A percentile compares a stretch with the other conserved stretches of the same genome.
Evolutionary conservation across 1,140 invertebrate species (phyloP).

Genomic region (Drosophila dunni): DNA sequence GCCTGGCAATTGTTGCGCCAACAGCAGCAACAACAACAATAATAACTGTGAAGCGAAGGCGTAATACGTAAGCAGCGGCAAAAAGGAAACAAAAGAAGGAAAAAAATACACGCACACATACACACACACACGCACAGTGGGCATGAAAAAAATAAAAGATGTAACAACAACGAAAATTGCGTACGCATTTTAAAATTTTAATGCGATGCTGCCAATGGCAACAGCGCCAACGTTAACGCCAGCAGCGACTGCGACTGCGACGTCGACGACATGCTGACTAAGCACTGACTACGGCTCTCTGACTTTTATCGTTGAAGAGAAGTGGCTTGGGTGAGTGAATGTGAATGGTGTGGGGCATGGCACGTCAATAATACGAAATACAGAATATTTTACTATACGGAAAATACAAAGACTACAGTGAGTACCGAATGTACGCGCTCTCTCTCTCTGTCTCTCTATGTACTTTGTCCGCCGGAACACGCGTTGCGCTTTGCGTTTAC

Average conservation of each 20-base stretch:
- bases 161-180: slow-evolving; percentile 40
- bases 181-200: slow-evolving; percentile 74
- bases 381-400: slow-evolving; percentile 1
- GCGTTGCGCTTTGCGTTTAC: background rate
- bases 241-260: slow-evolving; percentile 30
- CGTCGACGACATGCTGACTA: slow-evolving; percentile 42
- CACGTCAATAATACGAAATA: slow-evolving; percentile 48
- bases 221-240: slow-evolving; percentile 30
- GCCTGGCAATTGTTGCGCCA: slow-evolving; percentile 54
- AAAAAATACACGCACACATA: background rate
- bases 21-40: slow-evolving; percentile 21
- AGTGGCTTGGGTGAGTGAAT: too few species aligned
- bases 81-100: slow-evolving; percentile 6
- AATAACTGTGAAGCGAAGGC: slow-evolving; percentile 22
- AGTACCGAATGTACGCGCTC: slow-evolving; percentile 11
- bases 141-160: slow-evolving; percentile 20
- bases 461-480: slow-evolving; percentile 23
- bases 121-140: slow-evolving; percentile 7
- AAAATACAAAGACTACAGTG: background rate
- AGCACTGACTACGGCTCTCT: slow-evolving; percentile 16
- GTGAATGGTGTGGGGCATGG: background rate
- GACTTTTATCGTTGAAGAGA: background rate
- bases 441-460: background rate
- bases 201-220: slow-evolving; percentile 55
- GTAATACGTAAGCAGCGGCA: slow-evolving; percentile 28